A percentile compares a stretch with the other conserved stretches of the same genome.
Evolutionary conservation across 2,113 vertebrate genomes (phyloP).

Genomic region (Octodon degus): DNA sequence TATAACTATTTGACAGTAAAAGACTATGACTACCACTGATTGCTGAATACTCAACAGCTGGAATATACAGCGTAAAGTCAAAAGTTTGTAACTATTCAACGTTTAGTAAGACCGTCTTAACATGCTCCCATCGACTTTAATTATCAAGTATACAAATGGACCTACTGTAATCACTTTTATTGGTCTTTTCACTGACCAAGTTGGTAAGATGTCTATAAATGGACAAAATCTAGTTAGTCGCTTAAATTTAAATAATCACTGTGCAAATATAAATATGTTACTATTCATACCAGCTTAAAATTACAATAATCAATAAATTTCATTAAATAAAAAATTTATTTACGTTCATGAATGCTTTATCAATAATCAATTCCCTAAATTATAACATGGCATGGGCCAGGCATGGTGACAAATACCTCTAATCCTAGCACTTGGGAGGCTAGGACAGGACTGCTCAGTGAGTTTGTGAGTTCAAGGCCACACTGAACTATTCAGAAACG

Average conservation of each 20-base stretch:
- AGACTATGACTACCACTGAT: not conserved
- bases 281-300: not conserved
- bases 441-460: not conserved
- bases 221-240: not conserved
- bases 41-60: not conserved
- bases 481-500: not conserved
- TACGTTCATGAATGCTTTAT: not conserved
- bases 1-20: constrained; percentile 12
- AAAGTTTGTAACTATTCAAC: not conserved
- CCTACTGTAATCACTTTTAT: not conserved
- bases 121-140: not conserved
- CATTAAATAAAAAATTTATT: not conserved
- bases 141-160: not conserved
- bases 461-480: not conserved
- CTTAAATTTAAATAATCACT: not conserved
- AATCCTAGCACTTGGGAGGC: not conserved
- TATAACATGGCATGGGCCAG: not conserved
- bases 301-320: not conserved
- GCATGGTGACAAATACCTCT: not conserved
- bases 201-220: not conserved
- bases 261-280: not conserved
- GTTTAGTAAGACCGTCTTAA: not conserved
- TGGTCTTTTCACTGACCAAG: not conserved
- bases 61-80: not conserved
- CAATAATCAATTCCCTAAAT: not conserved